Percentiles rank a stretch among this genome's conserved stretches.
Conservation (phyloP, 2,113 vertebrate genomes). For the Rhinogobius similis region DNA sequence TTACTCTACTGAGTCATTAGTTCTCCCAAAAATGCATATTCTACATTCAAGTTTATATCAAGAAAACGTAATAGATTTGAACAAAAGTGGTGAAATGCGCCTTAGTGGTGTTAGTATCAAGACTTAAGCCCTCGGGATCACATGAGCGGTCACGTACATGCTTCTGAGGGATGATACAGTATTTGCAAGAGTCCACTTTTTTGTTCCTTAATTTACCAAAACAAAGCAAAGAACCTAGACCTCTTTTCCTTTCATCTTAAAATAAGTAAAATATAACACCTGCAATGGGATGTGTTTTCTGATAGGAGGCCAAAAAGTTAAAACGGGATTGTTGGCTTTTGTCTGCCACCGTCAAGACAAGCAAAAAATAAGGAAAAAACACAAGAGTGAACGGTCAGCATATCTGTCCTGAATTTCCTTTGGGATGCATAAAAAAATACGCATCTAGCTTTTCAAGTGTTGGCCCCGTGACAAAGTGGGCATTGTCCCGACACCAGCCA, state of each 20-base stretch:
- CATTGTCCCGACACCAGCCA: not conserved
- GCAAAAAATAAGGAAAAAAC: not conserved
- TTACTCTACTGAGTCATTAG: not conserved
- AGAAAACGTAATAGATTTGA: slow-evolving; percentile 13
- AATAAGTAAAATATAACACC: not conserved
- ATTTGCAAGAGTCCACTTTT: not conserved
- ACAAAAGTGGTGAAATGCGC: slow-evolving; percentile 15
- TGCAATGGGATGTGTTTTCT: not conserved
- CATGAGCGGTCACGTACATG: not conserved
- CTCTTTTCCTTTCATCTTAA: not conserved
- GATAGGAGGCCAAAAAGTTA: not conserved
- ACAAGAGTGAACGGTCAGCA: not conserved
- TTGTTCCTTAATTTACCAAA: not conserved
- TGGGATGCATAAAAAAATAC: not conserved
- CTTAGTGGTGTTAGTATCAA: slow-evolving; percentile 20
- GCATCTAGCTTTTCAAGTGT: not conserved
- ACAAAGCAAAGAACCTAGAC: too few relatives aligned
- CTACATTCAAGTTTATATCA: not conserved
- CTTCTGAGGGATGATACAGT: not conserved
- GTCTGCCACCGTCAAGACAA: not conserved
- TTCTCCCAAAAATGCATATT: slow-evolving; percentile 1
- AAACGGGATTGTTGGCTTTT: not conserved
- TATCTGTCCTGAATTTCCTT: not conserved
- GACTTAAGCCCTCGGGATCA: slow-evolving; percentile 11
- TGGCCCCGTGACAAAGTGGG: not conserved